Evolutionary conservation across 2,113 vertebrate species (phyloP).

Genomic region (Microtus montanus): DNA sequence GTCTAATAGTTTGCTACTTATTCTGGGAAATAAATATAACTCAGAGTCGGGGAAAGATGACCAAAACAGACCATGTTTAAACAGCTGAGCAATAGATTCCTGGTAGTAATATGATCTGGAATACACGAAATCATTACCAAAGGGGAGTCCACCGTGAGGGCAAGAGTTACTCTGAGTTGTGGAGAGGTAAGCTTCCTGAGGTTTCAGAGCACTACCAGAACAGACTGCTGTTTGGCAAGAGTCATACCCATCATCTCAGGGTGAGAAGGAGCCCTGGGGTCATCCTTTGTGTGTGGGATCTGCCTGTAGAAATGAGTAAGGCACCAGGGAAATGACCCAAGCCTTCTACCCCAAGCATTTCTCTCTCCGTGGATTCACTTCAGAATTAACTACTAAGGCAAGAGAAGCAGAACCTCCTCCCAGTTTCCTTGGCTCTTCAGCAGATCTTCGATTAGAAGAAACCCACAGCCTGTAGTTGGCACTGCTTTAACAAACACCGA

Average conservation of each 20-base stretch:
- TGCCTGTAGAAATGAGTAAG: not conserved
- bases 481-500: not conserved
- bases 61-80: constrained; percentile 72
- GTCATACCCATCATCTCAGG: not conserved
- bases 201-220: not conserved
- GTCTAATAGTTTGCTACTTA: constrained; percentile 45
- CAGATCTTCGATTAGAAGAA: not conserved
- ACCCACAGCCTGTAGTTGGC: not conserved
- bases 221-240: not conserved
- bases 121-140: constrained; percentile 55
- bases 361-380: not conserved
- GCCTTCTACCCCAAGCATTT: not conserved
- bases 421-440: not conserved
- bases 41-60: constrained; percentile 50
- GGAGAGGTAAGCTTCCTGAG: constrained; percentile 20
- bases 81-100: constrained; percentile 70
- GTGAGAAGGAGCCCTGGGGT: not conserved
- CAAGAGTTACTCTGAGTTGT: constrained; percentile 48
- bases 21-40: constrained; percentile 76
- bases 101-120: constrained; percentile 59
- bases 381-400: not conserved
- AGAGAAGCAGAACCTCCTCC: not conserved
- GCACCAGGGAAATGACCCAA: not conserved
- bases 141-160: not conserved
- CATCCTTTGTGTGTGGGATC: not conserved